phyloP scores from a whole-genome alignment of 1,140 invertebrate genomes.

The Laupala kohalensis region DNA sequence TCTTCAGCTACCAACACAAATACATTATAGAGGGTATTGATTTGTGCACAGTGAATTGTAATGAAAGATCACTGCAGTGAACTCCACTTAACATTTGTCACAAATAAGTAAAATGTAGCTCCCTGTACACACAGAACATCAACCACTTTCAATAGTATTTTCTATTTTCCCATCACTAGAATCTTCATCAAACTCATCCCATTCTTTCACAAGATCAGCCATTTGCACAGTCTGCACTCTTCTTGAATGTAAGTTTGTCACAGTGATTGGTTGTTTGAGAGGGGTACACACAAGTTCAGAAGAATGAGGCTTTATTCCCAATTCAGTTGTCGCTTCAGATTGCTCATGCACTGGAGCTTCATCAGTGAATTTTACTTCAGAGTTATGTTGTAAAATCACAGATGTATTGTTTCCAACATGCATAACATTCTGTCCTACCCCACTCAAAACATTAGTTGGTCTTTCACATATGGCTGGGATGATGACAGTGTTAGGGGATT shows the following conservation, averaged over 20 bases:
- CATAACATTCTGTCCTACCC: not conserved
- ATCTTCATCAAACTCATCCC: slow-evolving; percentile 12
- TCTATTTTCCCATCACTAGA: not conserved
- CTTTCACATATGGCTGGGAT: not conserved
- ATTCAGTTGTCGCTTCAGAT: not conserved
- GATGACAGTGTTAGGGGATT: not conserved
- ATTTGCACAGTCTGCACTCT: slow-evolving; percentile 6
- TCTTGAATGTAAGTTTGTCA: not conserved
- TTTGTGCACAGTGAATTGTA: too few species aligned
- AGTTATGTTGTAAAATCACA: not conserved
- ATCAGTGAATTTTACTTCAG: not conserved
- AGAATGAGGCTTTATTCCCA: not conserved
- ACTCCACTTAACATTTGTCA: too few species aligned
- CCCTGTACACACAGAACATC: too few species aligned
- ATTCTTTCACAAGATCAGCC: slow-evolving; percentile 9
- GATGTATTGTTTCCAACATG: not conserved
- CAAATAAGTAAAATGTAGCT: too few species aligned
- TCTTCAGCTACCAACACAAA: too few species aligned
- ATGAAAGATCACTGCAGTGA: too few species aligned
- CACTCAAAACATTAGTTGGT: not conserved
- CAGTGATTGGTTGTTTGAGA: not conserved
- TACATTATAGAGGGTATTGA: too few species aligned
- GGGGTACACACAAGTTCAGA: not conserved
- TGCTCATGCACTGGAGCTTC: too few species aligned
- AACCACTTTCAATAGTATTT: not conserved